These are phyloP conservation scores for Oscheius myriophilus DNA, from an alignment of 2,888 invertebrate genomes.

Conservation along the genomic window DNA sequence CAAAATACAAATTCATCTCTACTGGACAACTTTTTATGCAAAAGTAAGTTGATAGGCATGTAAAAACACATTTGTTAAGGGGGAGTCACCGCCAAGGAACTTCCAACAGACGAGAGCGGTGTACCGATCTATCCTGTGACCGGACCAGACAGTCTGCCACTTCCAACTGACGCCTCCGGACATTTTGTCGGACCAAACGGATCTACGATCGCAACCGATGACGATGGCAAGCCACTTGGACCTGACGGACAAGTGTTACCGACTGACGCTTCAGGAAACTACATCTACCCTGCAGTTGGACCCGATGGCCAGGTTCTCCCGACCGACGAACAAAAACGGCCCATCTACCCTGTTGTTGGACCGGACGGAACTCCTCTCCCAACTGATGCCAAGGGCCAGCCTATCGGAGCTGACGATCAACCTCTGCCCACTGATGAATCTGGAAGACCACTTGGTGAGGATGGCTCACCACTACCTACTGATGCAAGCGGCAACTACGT, in stretches of 20 bases:
- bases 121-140: slow-evolving; percentile 57
- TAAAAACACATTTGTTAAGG: too few relatives aligned
- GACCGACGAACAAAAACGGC: slow-evolving; percentile 39
- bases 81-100: too few relatives aligned
- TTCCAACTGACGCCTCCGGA: slow-evolving; percentile 47
- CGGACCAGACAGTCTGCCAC: slow-evolving; percentile 48
- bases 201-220: too few relatives aligned
- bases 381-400: slow-evolving; percentile 38
- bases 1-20: slow-evolving; percentile 12
- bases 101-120: too few relatives aligned
- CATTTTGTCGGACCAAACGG: slow-evolving; percentile 42
- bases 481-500: slow-evolving; percentile 43
- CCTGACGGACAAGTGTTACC: too few relatives aligned
- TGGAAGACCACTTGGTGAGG: slow-evolving; percentile 32
- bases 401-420: slow-evolving; percentile 32
- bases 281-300: slow-evolving; percentile 37
- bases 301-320: slow-evolving; percentile 50
- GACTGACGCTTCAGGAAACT: slow-evolving; percentile 51
- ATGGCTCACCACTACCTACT: slow-evolving; percentile 38
- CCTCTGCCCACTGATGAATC: slow-evolving; percentile 27
- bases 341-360: slow-evolving; percentile 33
- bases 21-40: slow-evolving; percentile 7
- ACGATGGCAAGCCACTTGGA: slow-evolving; percentile 37
- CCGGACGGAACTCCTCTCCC: too few relatives aligned
- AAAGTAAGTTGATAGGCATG: slow-evolving; percentile 5